Evolutionary conservation across 92 coral and sea anemone genomes (phyloP).

Genomic region (Zoanthus sociatus): DNA sequence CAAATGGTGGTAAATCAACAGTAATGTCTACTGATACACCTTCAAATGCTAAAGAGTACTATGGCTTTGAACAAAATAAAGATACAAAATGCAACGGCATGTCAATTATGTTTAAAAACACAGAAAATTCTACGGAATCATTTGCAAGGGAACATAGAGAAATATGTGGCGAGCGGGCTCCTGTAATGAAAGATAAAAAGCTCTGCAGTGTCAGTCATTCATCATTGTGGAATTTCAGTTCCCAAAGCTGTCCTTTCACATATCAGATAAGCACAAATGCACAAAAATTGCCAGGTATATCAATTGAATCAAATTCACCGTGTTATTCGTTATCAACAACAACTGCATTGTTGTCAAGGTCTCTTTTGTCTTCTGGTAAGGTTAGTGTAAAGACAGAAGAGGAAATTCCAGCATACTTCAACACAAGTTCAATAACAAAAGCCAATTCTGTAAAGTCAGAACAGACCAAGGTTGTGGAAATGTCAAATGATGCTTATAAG

Average conservation of each 20-base stretch:
- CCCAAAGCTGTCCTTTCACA: background rate
- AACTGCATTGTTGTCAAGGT: background rate
- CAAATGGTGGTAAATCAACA: background rate
- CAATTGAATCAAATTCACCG: background rate
- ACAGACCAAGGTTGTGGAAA: background rate
- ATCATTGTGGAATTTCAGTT: background rate
- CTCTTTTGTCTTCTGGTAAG: background rate
- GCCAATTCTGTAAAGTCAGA: background rate
- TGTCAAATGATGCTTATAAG: background rate
- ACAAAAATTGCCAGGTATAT: background rate
- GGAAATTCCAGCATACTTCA: background rate
- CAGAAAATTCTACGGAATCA: background rate
- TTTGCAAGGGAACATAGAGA: background rate
- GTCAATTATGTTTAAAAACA: background rate
- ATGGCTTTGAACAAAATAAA: background rate
- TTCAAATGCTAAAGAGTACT: background rate
- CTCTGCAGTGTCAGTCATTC: background rate
- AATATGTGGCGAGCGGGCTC: background rate
- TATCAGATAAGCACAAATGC: background rate
- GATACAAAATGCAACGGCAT: background rate
- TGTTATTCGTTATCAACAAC: background rate
- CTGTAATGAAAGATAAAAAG: background rate
- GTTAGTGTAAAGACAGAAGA: conserved; percentile 3
- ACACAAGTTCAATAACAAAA: background rate
- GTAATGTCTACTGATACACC: background rate